These are phyloP conservation scores for Macaca mulatta DNA, from an alignment of 2,113 vertebrate genomes.

Conservation along the genomic window DNA sequence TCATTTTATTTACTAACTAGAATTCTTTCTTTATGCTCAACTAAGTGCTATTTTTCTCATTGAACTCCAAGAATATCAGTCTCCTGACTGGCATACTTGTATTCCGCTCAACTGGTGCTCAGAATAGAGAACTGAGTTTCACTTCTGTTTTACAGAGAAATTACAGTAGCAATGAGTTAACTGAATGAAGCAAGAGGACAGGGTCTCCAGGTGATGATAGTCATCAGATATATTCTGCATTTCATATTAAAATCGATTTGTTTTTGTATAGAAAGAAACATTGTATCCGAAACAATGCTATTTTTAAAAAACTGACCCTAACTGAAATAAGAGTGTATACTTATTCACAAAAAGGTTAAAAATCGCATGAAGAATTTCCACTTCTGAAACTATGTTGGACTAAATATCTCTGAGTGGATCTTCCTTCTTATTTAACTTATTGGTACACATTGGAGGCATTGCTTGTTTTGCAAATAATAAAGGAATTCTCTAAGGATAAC, in stretches of 20 bases:
- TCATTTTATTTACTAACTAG: conserved; percentile 8
- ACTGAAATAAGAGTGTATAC: background rate
- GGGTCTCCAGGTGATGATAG: background rate
- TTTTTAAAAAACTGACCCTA: background rate
- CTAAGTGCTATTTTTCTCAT: background rate
- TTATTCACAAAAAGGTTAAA: background rate
- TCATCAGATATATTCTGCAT: conserved; percentile 9
- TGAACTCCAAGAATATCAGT: background rate
- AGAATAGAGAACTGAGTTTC: background rate
- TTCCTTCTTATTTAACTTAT: background rate
- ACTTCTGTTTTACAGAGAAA: conserved; percentile 25
- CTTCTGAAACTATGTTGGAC: background rate
- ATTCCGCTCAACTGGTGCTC: background rate
- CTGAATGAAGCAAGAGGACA: background rate
- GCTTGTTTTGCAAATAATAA: background rate
- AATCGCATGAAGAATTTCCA: background rate
- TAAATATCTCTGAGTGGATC: background rate
- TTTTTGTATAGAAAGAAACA: background rate
- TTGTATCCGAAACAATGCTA: background rate
- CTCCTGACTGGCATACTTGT: background rate
- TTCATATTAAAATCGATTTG: conserved; percentile 10
- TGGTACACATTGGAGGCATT: background rate
- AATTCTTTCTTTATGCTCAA: conserved; percentile 25
- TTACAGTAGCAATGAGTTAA: background rate
- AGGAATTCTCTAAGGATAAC: background rate